A percentile compares a stretch with the other conserved stretches of the same genome.
These are phyloP conservation scores for Onychomys arenicola DNA, from an alignment of 2,797 vertebrate species.

Conservation along the genomic window DNA sequence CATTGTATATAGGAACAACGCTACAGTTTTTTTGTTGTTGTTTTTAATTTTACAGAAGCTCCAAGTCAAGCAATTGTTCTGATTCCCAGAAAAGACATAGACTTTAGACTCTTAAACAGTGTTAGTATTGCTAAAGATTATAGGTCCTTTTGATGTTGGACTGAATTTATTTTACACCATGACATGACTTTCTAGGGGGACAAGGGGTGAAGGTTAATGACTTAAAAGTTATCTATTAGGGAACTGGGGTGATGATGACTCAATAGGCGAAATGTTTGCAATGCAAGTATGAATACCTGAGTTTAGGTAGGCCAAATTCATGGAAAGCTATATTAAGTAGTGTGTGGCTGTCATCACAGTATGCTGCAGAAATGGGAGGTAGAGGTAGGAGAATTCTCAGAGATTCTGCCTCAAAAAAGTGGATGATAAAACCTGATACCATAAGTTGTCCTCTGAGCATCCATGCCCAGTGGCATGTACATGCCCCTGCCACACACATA, in stretches of 20 bases:
- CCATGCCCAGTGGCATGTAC: background rate
- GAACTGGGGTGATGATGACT: background rate
- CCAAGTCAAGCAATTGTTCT: background rate
- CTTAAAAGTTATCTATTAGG: background rate
- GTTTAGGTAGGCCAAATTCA: background rate
- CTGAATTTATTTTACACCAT: background rate
- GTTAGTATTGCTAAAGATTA: background rate
- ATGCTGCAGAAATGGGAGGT: background rate
- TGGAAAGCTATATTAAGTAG: background rate
- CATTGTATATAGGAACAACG: background rate
- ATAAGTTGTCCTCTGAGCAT: background rate
- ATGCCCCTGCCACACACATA: background rate
- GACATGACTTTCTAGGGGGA: background rate
- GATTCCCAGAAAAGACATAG: background rate
- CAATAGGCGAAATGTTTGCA: background rate
- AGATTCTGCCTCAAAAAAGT: too few relatives aligned
- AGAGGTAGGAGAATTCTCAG: background rate
- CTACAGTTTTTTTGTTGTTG: background rate
- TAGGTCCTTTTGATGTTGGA: background rate
- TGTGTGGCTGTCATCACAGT: background rate
- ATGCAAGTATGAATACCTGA: background rate
- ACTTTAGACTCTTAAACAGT: background rate
- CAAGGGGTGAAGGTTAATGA: background rate
- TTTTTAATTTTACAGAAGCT: background rate
- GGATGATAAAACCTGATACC: background rate